Base-by-base conservation (phyloP, 2,113 vertebrate genomes). In the Coreoperca whiteheadi region DNA sequence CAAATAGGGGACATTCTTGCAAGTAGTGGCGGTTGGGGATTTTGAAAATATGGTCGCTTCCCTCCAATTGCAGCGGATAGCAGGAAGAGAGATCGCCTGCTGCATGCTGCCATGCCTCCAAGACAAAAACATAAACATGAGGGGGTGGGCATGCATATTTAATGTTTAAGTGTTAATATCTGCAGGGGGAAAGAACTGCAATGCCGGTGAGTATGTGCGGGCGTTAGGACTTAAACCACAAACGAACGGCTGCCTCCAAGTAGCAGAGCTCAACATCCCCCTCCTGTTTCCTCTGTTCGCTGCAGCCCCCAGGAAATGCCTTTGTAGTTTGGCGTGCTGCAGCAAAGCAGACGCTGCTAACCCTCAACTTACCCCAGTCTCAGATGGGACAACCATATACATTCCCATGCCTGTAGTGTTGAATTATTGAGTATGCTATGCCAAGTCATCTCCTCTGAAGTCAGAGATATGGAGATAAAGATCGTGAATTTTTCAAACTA, bases 91-190 rank as follows among this genome's bases (percentile, higher is more conserved):
- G 48, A 48, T 68, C 8, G 12, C 70, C 81, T 75, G 84, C 84
- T 77, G 71, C 23, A 34, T 30, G 48, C 88, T 65, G 48, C 72
- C 46, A 60, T 85, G 87, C 86, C 93, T 89, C 76, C 64, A 77
- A 87, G 87, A 89, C 70, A 89, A 90, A 91, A 91, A 93, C 90
- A 92, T 83, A 87, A 92, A 91, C 78, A 91, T 51, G 88, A 84
- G 89, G 85, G 86, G 85, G 84, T n/a, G 85, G 86, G 70, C 82
- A 90, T 94, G 90, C 92, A 94, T 92, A 90, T 94, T 93, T 92
- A 89, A 94, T 88, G 85, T 54, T 71, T 74, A 85, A 78, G 88
- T 79, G 83, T 87, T 92, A 85, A 92, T 94, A 92, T 88, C 93
- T 91, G 70, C 74, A 82, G 90, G 91, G 86, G 72, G n/a, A 66